phyloP scores from a whole-genome alignment of 2,113 vertebrate species.

The Podarcis cretensis region DNA sequence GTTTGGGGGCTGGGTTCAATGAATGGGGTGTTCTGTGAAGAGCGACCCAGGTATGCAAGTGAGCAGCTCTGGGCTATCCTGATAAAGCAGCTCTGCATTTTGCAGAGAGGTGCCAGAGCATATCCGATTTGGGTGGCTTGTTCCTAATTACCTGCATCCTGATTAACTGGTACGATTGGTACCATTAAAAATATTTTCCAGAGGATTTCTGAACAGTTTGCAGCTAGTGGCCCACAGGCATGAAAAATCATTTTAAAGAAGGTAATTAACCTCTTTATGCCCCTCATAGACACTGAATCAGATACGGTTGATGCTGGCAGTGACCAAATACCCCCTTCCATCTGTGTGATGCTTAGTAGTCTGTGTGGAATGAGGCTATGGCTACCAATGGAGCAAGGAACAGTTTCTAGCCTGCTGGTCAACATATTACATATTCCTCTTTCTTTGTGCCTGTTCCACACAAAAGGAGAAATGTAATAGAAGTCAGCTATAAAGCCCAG shows the following conservation, averaged over 20 bases:
- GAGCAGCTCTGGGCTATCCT: slow-evolving; percentile 55
- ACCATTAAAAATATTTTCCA: slow-evolving; percentile 61
- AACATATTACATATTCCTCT: not conserved
- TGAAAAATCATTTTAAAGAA: slow-evolving; percentile 26
- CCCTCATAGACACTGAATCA: slow-evolving; percentile 17
- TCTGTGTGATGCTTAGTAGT: slow-evolving; percentile 14
- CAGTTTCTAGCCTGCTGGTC: not conserved
- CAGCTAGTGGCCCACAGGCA: not conserved
- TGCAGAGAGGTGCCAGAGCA: slow-evolving; percentile 42
- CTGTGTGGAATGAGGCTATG: slow-evolving; percentile 20
- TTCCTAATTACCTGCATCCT: slow-evolving; percentile 68
- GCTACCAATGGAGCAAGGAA: not conserved
- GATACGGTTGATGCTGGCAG: slow-evolving; percentile 3
- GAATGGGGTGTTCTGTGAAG: not conserved
- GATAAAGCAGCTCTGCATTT: slow-evolving; percentile 56
- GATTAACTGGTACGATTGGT: slow-evolving; percentile 71
- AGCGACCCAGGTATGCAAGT: slow-evolving; percentile 28
- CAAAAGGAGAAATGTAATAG: not conserved
- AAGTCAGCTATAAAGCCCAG: not conserved
- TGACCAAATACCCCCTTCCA: slow-evolving; percentile 7
- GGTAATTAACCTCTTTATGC: slow-evolving; percentile 32
- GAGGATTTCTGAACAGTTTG: slow-evolving; percentile 57
- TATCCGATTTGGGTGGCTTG: slow-evolving; percentile 71
- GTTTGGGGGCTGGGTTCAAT: not conserved
- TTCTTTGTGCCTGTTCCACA: not conserved